Conservation (phyloP, 2,113 vertebrate species). For the Hippocampus comes region DNA sequence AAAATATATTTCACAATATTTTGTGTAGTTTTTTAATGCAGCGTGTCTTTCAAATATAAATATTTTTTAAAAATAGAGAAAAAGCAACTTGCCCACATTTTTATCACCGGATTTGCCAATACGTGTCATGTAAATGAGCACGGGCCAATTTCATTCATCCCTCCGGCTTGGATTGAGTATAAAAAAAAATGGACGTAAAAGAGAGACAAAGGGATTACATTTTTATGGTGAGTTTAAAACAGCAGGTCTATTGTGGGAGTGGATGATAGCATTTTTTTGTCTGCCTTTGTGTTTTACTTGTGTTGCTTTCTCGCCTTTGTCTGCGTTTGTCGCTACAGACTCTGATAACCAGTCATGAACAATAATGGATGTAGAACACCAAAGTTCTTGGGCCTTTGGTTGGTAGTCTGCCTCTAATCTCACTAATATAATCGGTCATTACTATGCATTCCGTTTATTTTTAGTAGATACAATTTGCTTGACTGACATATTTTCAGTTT, state of each 20-base stretch:
- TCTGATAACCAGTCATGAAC: neutral
- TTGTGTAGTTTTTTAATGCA: constrained; percentile 33
- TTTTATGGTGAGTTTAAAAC: constrained; percentile 46
- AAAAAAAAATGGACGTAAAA: constrained; percentile 30
- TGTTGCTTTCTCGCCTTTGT: constrained; percentile 23
- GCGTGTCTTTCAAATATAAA: constrained; percentile 30
- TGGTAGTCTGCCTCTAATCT: neutral
- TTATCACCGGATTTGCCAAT: constrained; percentile 52
- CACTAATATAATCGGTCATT: neutral
- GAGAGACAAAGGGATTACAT: constrained; percentile 50
- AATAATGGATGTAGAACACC: neutral
- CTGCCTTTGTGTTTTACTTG: constrained; percentile 32
- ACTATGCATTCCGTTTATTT: neutral
- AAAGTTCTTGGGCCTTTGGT: neutral
- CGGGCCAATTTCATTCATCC: constrained; percentile 63
- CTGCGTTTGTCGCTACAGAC: neutral
- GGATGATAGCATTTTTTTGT: constrained; percentile 27
- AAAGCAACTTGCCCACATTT: constrained; percentile 23
- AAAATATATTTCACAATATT: constrained; percentile 22
- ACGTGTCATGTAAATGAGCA: constrained; percentile 61
- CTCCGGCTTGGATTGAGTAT: constrained; percentile 56
- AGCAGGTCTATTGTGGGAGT: constrained; percentile 33
- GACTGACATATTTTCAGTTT: neutral
- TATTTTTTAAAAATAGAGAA: constrained; percentile 20
- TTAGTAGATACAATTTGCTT: neutral